Base-by-base conservation (phyloP, 2,888 invertebrate genomes). In the Rosalia funebris region DNA sequence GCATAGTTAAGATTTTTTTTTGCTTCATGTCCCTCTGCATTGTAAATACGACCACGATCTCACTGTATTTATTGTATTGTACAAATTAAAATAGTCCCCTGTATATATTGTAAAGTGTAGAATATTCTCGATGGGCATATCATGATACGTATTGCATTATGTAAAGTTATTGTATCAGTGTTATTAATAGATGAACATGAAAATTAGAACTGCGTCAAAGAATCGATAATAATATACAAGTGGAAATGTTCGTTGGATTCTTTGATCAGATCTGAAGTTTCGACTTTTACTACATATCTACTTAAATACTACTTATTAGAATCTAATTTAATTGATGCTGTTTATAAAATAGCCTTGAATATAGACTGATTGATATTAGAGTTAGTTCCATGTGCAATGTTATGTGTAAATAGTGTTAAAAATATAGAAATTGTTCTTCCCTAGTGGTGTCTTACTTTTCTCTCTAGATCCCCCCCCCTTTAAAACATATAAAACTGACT, bases 281-380 rank as follows among this genome's bases (percentile, higher is more conserved):
- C 34, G 34, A 16, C 16, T 32, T 15, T 12, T 34, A 1, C 2
- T 11, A 46, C 7, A 46, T 34, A 15, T 41, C 41, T 25, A 37
- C 36, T 15, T 46, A 48, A 48, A 16, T 36, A 41, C 14, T 20
- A 14, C 37, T 53, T 47, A 32, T 25, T 45, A 58, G 17, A 63
- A 57, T 50, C 47, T 59, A 55, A 56, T 44, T n/a, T n/a, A n/a
- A n/a, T n/a, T n/a, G n/a, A n/a, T 52, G 66, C 67, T 68, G 54
- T 70, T 59, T 62, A 62, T 64, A 65, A 66, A 64, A 53, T 59
- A 66, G 71, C 71, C 68, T 71, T 71, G 55, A 64, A 63, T 66
- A 70, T 69, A 69, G 70, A 71, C 71, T 71, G 71, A 71, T 65
- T 64, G 55, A 65, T 45, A 41, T 59, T 70, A 70, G 63, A 64